Conservation (phyloP, 2,113 vertebrate species). For the Cololabis saira region DNA sequence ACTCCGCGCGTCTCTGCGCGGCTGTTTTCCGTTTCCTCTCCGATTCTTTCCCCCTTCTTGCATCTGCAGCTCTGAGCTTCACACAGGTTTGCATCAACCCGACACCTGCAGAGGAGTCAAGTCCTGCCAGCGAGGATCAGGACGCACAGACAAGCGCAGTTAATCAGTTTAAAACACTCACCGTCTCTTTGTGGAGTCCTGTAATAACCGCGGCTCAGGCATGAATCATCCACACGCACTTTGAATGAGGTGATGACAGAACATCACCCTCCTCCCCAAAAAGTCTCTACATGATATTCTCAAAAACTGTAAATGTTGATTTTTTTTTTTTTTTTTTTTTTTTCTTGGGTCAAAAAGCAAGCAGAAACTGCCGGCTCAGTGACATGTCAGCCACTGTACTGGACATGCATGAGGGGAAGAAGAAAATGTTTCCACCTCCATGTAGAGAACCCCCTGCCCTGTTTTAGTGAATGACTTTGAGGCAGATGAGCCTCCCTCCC, state of each 20-base stretch:
- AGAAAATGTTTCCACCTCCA: neutral
- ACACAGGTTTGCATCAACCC: no score
- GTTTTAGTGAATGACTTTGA: neutral
- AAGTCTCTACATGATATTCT: neutral
- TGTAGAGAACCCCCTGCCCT: neutral
- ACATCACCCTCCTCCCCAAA: no score
- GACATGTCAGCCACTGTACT: neutral
- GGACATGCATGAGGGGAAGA: neutral
- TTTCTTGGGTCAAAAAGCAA: neutral
- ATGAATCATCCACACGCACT: neutral
- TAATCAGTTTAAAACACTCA: no score
- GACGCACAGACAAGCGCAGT: no score
- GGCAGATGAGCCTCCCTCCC: constrained; percentile 11
- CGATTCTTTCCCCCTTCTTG: no score
- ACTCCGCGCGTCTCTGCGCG: no score
- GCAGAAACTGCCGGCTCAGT: neutral
- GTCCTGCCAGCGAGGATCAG: no score
- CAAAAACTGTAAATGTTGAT: neutral
- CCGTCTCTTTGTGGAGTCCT: neutral
- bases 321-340: neutral
- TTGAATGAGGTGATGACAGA: no score
- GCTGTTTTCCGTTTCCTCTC: no score
- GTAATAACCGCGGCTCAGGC: neutral
- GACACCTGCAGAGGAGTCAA: no score
- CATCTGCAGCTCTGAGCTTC: no score